These are phyloP conservation scores for Bombus waltoni DNA, from an alignment of 1,140 invertebrate species.

Conservation along the genomic window DNA sequence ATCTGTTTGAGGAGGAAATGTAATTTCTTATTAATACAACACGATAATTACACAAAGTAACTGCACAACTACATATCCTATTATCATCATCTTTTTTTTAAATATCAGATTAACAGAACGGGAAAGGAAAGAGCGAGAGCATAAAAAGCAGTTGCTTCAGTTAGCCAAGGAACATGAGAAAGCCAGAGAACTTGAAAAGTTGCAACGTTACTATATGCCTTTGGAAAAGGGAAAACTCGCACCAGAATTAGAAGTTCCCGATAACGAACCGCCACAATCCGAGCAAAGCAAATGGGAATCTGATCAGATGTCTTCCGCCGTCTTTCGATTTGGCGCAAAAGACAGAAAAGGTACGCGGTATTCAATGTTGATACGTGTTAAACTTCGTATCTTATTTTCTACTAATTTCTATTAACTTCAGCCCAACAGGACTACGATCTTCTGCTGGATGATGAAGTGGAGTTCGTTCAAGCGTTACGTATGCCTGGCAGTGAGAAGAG, in stretches of 20 bases:
- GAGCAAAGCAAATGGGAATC: slow-evolving; percentile 99
- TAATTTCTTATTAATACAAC: slow-evolving; percentile 81
- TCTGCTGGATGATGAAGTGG: slow-evolving; percentile 97
- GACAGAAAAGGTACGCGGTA: slow-evolving; percentile 86
- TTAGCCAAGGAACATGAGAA: slow-evolving; percentile 98
- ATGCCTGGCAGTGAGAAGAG: slow-evolving; percentile 90
- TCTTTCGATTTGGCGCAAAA: slow-evolving; percentile 96
- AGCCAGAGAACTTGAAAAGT: slow-evolving; percentile 94
- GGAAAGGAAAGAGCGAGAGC: slow-evolving; percentile 92
- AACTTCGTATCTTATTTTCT: neutral
- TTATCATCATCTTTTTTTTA: neutral
- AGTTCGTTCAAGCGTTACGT: slow-evolving; percentile 97
- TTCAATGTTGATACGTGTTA: neutral
- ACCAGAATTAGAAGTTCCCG: slow-evolving; percentile 89
- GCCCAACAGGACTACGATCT: slow-evolving; percentile 95
- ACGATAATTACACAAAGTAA: neutral
- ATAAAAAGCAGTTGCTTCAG: slow-evolving; percentile 95
- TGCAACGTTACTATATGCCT: slow-evolving; percentile 97
- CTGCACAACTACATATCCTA: neutral
- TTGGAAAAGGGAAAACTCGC: slow-evolving; percentile 85
- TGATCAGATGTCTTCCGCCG: slow-evolving; percentile 96
- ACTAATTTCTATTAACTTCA: slow-evolving; percentile 67
- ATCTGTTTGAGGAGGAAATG: slow-evolving; percentile 94
- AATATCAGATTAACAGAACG: slow-evolving; percentile 89
- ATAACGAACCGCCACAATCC: slow-evolving; percentile 94